Base-by-base conservation (phyloP, 2,797 vertebrate genomes). In the Alfaro cultratus region DNA sequence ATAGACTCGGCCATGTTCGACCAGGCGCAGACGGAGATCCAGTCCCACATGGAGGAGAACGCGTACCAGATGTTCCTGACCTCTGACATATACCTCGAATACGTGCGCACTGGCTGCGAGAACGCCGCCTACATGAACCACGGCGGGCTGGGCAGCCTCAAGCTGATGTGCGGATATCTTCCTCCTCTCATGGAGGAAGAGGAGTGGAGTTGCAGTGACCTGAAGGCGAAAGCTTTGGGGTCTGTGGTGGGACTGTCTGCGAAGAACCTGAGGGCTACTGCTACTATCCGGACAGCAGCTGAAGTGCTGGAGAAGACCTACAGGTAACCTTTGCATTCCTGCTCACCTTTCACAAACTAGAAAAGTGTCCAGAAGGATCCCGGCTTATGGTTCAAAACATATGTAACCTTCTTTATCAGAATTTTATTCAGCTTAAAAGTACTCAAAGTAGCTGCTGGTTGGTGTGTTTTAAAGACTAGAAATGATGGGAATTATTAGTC, bases 11-110 rank as follows among this genome's bases (percentile, higher is more conserved):
- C 96, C 87, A 99, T 99, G 97, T 99, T 99, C 79, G 98, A 99
- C 95, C 98, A 98, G 92, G 98, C 98, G 4, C 98, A 99, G 93
- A 98, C 96, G 43, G 98, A 99, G 93, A 96, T 99, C 78, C 98
- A 99, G 95, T 95, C 95, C 1, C 94, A 96, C 94, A 99, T 99
- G 98, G 98, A 99, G 91, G 98, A 99, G 92, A 99, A 97, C 64
- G 97, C 97, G 41, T 99, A 99, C 96, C 98, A 98, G 96, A 97
- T 97, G 96, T 99, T 99, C 88, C 82, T 99, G 92, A 98, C 97
- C 92, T 99, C 98, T 88, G 98, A 99, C 92, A 97, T 99, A 94
- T 99, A 99, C 97, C 97, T 99, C 87, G 97, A 99, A 83, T 99
- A 98, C 72, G 97, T 97, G 85, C 95, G 97, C 94, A 97, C 95